Evolutionary conservation across 2,888 invertebrate species (phyloP).

Genomic region (Autographa gamma): DNA sequence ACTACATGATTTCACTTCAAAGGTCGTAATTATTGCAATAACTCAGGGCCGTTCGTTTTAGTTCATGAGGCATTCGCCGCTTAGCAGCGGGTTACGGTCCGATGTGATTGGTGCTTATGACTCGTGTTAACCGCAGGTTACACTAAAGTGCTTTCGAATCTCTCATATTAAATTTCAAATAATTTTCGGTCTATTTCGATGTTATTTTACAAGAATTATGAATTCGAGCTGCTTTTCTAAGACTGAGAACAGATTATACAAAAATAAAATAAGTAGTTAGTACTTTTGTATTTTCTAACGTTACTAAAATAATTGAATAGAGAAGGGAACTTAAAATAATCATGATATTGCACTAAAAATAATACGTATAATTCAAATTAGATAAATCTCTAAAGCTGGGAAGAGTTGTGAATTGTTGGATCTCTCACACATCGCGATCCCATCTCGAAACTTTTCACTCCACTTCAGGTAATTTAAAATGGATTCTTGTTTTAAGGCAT

Average conservation of each 20-base stretch:
- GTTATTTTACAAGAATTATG: not conserved
- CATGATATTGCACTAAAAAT: too few relatives aligned
- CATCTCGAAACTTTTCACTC: slow-evolving; percentile 45
- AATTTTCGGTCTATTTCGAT: not conserved
- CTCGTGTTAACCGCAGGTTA: not conserved
- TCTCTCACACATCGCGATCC: slow-evolving; percentile 13
- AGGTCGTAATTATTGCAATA: slow-evolving; percentile 6
- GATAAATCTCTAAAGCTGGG: slow-evolving; percentile 25
- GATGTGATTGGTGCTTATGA: slow-evolving; percentile 5
- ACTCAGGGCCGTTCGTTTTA: not conserved
- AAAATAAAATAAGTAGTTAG: not conserved
- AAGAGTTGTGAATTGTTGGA: slow-evolving; percentile 13
- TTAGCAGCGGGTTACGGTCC: not conserved
- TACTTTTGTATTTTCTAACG: too few relatives aligned
- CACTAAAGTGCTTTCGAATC: not conserved
- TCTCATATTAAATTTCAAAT: not conserved
- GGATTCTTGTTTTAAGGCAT: slow-evolving; percentile 24
- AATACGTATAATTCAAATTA: slow-evolving; percentile 15
- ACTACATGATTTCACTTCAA: not conserved
- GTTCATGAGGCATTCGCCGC: not conserved
- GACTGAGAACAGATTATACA: not conserved
- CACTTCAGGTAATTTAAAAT: slow-evolving; percentile 45
- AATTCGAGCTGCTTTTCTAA: not conserved
- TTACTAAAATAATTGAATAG: too few relatives aligned
- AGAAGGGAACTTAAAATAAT: too few relatives aligned